Base-by-base conservation (phyloP, 2,888 invertebrate species). In the Sturmia bella region DNA sequence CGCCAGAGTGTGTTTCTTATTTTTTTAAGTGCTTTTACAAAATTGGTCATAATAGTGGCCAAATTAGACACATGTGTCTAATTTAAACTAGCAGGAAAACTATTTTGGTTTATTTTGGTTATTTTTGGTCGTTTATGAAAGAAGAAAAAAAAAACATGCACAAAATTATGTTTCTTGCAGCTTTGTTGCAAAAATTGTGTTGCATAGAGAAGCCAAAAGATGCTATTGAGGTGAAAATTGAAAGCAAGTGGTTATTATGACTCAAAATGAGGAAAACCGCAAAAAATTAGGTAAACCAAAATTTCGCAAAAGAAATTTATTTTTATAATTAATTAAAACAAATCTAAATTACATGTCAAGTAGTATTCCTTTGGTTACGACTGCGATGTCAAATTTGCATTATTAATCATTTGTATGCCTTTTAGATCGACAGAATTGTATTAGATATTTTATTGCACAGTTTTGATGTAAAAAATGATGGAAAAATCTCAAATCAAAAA, bases 161-260 rank as follows among this genome's bases (percentile, higher is more conserved):
- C 12, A 57, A 66, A 68, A 41, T 56, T n/a, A 64, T 57, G 74
- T 74, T 56, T 43, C 12, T 21, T 61, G 48, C 56, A 69, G 27
- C 24, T 75, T 78, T 70, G 66, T 66, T 59, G 68, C 66, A 72
- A 61, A 63, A 54, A 37, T 70, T 56, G 48, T 64, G 64, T 32
- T 75, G 59, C 15, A 52, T 39, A 68, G 54, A 68, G 45, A 43
- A 39, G 41, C 50, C 6, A 17, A 13, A 57, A 63, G n/a, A 41
- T 61, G 32, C 48, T 70, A 21, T 32, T 45, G 32, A 50, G 50
- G 69, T 13, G 50, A 66, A 43, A 52, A 63, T 57, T 43, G 37
- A 66, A 70, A 70, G 82, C 82, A 82, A 82, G 82, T 82, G 82
- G 82, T 82, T 78, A 57, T 56, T 57, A 82, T 82, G 82, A 82